Conservation (phyloP, 2,888 invertebrate genomes). For the Cheilosia urbana region DNA sequence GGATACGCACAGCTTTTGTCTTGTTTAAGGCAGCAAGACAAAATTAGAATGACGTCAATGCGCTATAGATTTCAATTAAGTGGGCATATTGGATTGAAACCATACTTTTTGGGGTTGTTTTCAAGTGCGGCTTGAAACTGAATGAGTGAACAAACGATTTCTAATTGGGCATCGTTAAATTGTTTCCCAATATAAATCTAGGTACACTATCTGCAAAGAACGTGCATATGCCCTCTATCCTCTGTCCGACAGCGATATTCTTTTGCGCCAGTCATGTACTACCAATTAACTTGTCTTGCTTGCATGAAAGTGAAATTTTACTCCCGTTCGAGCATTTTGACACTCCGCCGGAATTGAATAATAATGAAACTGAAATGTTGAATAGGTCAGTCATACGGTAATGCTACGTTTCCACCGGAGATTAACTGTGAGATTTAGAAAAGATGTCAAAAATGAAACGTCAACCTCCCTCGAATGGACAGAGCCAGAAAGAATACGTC, state of each 20-base stretch:
- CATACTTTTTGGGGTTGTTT: slow-evolving; percentile 39
- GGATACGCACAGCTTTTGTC: slow-evolving; percentile 20
- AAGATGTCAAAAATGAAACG: too few species aligned
- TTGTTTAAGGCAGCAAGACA: slow-evolving; percentile 2
- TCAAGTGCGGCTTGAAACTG: slow-evolving; percentile 30
- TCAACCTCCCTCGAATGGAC: too few species aligned
- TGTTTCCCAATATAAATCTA: too few species aligned
- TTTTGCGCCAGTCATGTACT: too few species aligned
- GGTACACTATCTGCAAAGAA: neutral
- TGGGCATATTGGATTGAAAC: slow-evolving; percentile 61
- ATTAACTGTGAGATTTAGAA: too few species aligned
- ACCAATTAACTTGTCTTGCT: too few species aligned
- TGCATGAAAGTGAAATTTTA: neutral
- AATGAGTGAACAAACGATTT: slow-evolving; percentile 56
- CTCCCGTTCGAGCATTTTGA: neutral
- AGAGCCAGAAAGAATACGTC: too few species aligned
- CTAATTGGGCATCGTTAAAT: slow-evolving; percentile 34
- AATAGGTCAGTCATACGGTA: neutral
- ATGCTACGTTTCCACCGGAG: too few species aligned
- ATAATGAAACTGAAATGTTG: neutral
- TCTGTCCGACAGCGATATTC: too few species aligned
- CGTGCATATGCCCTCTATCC: neutral
- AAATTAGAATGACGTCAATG: slow-evolving; percentile 53
- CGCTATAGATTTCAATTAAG: slow-evolving; percentile 65
- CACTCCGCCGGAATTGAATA: too few species aligned